Conservation (phyloP, 1,140 invertebrate species). For the Bombus pascuorum region DNA sequence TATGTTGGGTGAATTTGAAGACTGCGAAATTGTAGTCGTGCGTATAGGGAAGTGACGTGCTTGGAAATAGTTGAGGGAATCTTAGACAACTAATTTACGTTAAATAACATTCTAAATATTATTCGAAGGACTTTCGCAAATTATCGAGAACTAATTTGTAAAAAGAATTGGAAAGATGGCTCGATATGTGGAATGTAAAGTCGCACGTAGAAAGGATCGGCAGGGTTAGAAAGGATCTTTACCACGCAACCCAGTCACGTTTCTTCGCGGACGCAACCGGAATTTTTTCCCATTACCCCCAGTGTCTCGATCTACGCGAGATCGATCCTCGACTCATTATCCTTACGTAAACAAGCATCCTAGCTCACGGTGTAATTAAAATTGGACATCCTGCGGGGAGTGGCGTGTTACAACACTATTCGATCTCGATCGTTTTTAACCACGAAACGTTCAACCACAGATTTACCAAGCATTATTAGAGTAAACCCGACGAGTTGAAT, state of each 20-base stretch:
- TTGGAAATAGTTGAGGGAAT: neutral
- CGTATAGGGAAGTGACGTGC: neutral
- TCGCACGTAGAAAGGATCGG: neutral
- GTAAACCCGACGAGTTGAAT: neutral
- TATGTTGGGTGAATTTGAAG: neutral
- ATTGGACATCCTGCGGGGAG: constrained; percentile 29
- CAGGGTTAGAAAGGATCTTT: neutral
- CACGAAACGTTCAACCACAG: neutral
- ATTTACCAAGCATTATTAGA: neutral
- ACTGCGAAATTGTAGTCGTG: neutral
- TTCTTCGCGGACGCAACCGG: constrained; percentile 31
- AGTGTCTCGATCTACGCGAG: constrained; percentile 29
- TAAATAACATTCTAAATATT: neutral
- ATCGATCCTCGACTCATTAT: constrained; percentile 53
- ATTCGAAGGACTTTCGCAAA: too few species aligned
- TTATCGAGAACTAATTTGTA: too few species aligned
- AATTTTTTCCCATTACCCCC: constrained; percentile 49
- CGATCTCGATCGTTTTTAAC: constrained; percentile 31
- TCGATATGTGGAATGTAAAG: neutral
- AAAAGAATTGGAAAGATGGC: too few species aligned
- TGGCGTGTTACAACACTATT: constrained; percentile 36
- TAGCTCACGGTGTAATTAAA: constrained; percentile 50
- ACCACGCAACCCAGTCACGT: neutral
- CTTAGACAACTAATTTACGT: neutral
- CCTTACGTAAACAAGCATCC: constrained; percentile 43